Conservation (phyloP, 2,797 vertebrate genomes). For the Oreonectes daqikongensis region DNA sequence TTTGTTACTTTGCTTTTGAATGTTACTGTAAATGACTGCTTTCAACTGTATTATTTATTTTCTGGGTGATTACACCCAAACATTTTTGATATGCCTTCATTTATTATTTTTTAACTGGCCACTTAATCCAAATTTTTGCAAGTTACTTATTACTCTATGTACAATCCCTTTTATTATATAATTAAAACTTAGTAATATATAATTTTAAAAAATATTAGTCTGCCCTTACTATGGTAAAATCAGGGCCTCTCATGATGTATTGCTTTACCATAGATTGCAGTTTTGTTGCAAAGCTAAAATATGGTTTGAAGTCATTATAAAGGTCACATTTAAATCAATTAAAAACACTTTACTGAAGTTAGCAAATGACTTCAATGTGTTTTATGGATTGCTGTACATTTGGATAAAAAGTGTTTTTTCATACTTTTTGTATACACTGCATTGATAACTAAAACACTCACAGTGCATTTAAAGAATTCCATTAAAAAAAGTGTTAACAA, state of each 20-base stretch:
- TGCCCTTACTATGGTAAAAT: not conserved
- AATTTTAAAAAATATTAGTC: too few relatives aligned
- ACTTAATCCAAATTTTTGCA: too few relatives aligned
- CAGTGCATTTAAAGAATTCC: slow-evolving; percentile 39
- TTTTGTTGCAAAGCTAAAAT: not conserved
- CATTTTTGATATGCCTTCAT: not conserved
- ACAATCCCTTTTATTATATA: too few relatives aligned
- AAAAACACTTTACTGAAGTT: not conserved
- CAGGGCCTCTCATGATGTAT: not conserved
- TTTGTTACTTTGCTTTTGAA: slow-evolving; percentile 13
- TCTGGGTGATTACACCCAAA: not conserved
- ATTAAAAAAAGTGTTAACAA: slow-evolving; percentile 27
- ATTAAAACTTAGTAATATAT: too few relatives aligned
- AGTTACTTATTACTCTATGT: too few relatives aligned
- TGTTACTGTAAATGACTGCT: slow-evolving; percentile 1
- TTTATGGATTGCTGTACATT: slow-evolving; percentile 14
- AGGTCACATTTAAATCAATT: slow-evolving; percentile 19
- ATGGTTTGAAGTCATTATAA: not conserved
- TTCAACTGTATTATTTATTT: not conserved
- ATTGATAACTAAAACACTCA: slow-evolving; percentile 25
- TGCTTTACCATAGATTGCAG: not conserved
- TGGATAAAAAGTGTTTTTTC: slow-evolving; percentile 34
- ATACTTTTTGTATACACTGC: slow-evolving; percentile 10
- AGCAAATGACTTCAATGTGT: not conserved
- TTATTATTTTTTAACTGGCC: too few relatives aligned